Percentiles rank a stretch among this genome's conserved stretches.
Evolutionary conservation across 1,140 invertebrate species (phyloP).

Genomic region (Drosophila kohkoa): DNA sequence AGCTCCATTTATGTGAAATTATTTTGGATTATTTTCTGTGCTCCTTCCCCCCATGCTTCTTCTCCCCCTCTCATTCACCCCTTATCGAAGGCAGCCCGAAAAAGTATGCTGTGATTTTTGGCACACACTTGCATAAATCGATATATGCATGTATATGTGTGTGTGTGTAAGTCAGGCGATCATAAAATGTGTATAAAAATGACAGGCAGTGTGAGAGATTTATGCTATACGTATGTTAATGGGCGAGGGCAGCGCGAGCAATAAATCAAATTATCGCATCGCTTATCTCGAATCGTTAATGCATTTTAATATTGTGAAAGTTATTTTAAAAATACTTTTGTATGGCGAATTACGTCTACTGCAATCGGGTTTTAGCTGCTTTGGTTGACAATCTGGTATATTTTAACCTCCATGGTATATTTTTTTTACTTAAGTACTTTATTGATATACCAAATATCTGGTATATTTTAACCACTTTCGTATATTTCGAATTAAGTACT

Average conservation of each 20-base stretch:
- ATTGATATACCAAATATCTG: no score
- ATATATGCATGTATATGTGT: conserved; percentile 6
- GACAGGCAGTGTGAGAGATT: conserved; percentile 38
- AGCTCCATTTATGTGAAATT: conserved; percentile 50
- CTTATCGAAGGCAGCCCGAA: not conserved
- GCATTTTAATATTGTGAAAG: no score
- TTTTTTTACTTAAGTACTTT: no score
- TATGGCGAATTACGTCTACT: no score
- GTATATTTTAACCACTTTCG: no score
- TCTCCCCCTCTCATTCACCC: not conserved
- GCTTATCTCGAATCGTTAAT: no score
- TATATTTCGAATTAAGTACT: no score
- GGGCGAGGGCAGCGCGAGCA: conserved; percentile 16
- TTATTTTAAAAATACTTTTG: no score
- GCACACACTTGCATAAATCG: conserved; percentile 30
- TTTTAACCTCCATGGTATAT: no score
- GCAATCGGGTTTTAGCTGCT: no score
- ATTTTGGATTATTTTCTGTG: conserved; percentile 49
- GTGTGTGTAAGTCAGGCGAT: conserved; percentile 30
- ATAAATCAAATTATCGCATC: not conserved
- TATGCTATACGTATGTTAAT: conserved; percentile 52
- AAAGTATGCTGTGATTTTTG: conserved; percentile 49
- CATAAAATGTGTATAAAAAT: conserved; percentile 54
- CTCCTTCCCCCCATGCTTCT: no score
- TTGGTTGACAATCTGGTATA: no score